Evolutionary conservation across 2,113 vertebrate species (phyloP).

Genomic region (Salminus brasiliensis): DNA sequence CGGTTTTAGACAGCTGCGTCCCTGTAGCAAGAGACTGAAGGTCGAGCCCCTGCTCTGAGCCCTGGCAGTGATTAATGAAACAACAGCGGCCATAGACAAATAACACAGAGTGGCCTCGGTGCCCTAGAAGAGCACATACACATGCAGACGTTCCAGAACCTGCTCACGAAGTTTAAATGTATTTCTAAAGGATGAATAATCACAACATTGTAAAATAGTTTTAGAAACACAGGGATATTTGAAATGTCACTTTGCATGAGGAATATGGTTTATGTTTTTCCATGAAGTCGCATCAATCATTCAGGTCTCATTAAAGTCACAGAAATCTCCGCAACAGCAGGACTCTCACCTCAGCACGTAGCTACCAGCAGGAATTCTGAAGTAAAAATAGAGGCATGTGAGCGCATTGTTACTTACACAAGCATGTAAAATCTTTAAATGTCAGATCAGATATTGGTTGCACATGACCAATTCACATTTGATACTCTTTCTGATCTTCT

Average conservation of each 20-base stretch:
- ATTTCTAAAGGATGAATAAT: not conserved
- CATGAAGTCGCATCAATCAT: not conserved
- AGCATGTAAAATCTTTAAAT: too few relatives aligned
- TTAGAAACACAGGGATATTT: slow-evolving; percentile 2
- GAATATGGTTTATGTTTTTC: not conserved
- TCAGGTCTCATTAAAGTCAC: not conserved
- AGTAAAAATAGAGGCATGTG: not conserved
- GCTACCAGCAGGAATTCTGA: not conserved
- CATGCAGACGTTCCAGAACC: not conserved
- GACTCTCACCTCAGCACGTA: not conserved
- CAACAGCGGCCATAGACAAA: slow-evolving; percentile 37
- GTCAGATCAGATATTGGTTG: too few relatives aligned
- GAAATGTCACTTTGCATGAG: not conserved
- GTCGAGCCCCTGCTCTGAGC: slow-evolving; percentile 40
- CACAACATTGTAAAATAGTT: not conserved
- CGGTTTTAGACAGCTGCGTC: slow-evolving; percentile 56
- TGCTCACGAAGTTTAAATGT: not conserved
- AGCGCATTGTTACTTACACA: not conserved
- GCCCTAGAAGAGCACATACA: not conserved
- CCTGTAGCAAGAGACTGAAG: slow-evolving; percentile 43
- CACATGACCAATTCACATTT: too few relatives aligned
- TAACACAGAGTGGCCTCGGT: slow-evolving; percentile 29
- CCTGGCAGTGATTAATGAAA: slow-evolving; percentile 55
- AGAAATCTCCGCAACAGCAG: not conserved
- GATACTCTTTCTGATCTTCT: too few relatives aligned